Evolutionary conservation across 2,888 invertebrate genomes (phyloP).

Genomic region (Hydrotaea cyrtoneurina): DNA sequence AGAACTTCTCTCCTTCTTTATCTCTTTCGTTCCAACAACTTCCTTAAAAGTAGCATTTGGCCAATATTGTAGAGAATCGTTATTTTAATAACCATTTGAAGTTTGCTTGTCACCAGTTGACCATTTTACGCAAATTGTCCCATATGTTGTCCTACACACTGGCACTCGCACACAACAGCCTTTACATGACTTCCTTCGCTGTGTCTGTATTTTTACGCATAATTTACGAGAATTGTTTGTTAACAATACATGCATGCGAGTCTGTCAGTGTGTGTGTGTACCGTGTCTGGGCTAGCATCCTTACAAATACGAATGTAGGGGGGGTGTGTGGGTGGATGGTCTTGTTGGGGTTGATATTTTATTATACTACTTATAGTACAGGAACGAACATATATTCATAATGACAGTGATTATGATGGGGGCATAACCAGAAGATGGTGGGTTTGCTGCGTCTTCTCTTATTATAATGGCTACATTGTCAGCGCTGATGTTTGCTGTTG

Average conservation of each 20-base stretch:
- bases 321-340: neutral
- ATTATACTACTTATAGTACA: constrained; percentile 23
- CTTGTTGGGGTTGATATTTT: constrained; percentile 28
- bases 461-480: constrained; percentile 1
- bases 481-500: neutral
- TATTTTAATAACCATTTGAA: too few species aligned
- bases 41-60: too few species aligned
- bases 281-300: neutral
- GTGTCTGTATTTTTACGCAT: constrained; percentile 36
- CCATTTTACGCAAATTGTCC: neutral
- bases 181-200: neutral
- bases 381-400: neutral
- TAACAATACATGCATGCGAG: constrained; percentile 7
- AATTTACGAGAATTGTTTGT: constrained; percentile 50
- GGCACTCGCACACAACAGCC: neutral
- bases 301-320: neutral
- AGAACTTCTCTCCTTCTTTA: too few species aligned
- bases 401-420: constrained; percentile 46
- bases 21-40: too few species aligned
- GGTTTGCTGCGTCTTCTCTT: neutral
- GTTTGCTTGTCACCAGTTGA: neutral
- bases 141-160: neutral
- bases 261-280: neutral
- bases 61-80: too few species aligned
- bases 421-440: neutral